These are phyloP conservation scores for Oncorhynchus tshawytscha DNA, from an alignment of 2,113 vertebrate genomes.

Conservation along the genomic window DNA sequence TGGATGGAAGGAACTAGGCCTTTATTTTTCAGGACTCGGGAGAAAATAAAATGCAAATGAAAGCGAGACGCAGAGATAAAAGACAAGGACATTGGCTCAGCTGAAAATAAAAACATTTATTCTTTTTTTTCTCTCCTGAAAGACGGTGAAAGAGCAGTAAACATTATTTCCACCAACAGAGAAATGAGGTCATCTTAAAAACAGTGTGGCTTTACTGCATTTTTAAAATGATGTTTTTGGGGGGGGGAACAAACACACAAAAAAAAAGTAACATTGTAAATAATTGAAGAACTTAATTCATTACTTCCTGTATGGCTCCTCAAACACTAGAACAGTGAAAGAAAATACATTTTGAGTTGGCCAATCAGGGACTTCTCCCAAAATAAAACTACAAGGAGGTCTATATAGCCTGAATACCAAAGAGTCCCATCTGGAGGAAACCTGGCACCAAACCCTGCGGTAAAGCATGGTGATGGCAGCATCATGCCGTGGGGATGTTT, in stretches of 20 bases:
- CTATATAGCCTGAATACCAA: neutral
- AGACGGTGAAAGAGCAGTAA: neutral
- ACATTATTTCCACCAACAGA: neutral
- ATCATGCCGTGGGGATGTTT: too few relatives aligned
- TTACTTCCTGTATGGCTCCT: too few relatives aligned
- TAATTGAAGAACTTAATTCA: too few relatives aligned
- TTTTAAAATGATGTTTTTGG: too few relatives aligned
- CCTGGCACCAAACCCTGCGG: neutral
- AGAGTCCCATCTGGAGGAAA: neutral
- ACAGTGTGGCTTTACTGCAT: too few relatives aligned
- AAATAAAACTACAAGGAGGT: too few relatives aligned
- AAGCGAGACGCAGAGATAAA: constrained; percentile 11
- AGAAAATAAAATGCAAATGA: constrained; percentile 41
- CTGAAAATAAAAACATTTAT: constrained; percentile 2
- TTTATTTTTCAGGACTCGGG: constrained; percentile 11
- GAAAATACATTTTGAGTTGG: too few relatives aligned
- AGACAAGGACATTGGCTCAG: constrained; percentile 14
- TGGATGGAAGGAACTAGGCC: neutral
- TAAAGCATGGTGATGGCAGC: too few relatives aligned
- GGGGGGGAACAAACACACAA: too few relatives aligned
- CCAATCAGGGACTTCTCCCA: too few relatives aligned
- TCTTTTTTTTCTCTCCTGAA: neutral
- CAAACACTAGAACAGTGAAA: too few relatives aligned
- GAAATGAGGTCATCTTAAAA: neutral
- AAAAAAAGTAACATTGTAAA: too few relatives aligned